A percentile compares a stretch with the other conserved stretches of the same genome.
Evolutionary conservation across 2,797 vertebrate genomes (phyloP).

Genomic region (Macrochelys suwanniensis): DNA sequence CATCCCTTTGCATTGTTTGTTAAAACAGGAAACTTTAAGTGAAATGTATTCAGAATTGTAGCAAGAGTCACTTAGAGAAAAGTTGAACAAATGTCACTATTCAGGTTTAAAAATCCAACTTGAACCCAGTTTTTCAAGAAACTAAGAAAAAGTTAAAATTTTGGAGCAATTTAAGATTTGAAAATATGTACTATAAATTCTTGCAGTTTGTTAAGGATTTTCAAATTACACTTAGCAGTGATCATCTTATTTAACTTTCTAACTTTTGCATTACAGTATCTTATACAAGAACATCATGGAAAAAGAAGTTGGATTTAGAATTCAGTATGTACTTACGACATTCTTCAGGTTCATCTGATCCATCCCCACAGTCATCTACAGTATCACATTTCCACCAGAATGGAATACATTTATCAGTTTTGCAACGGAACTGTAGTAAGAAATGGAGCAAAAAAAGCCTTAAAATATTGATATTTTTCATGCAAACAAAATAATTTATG

Average conservation of each 20-base stretch:
- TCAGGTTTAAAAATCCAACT: background rate
- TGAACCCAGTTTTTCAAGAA: background rate
- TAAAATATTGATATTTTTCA: fast-evolving
- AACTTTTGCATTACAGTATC: background rate
- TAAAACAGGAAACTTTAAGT: background rate
- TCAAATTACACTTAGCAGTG: background rate
- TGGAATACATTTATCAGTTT: conserved; percentile 96
- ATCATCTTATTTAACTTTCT: background rate
- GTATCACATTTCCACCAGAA: conserved; percentile 99
- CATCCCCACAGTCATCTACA: conserved; percentile 94
- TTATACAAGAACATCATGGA: fast-evolving
- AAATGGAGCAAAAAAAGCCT: background rate
- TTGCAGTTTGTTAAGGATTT: background rate
- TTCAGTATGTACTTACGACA: conserved; percentile 87
- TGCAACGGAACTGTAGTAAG: conserved; percentile 91
- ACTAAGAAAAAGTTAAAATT: background rate
- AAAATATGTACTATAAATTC: fast-evolving
- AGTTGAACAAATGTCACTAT: fast-evolving
- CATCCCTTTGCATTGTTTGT: background rate
- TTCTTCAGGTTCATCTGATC: conserved; percentile 92
- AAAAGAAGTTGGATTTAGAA: fast-evolving
- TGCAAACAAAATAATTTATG: fast-evolving
- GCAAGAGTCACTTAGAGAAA: background rate
- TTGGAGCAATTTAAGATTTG: fast-evolving
- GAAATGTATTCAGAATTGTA: background rate